phyloP scores from a whole-genome alignment of 1,140 invertebrate genomes.

The Bombus confusus region DNA sequence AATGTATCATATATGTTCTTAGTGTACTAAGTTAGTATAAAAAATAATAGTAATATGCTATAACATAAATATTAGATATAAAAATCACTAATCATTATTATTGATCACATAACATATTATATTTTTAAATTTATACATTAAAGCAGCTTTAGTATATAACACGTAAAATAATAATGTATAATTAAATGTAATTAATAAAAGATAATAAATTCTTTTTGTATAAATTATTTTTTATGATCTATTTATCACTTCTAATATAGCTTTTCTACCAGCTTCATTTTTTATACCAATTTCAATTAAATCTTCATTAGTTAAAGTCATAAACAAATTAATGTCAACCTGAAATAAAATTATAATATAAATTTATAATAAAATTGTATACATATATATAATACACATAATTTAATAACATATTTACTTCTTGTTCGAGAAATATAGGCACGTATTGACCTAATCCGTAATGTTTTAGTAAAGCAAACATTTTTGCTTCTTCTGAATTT shows the following conservation, averaged over 20 bases:
- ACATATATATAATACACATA: neutral
- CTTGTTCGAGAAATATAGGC: constrained; percentile 76
- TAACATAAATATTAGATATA: constrained; percentile 4
- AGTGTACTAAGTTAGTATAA: neutral
- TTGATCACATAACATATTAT: neutral
- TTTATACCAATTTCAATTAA: constrained; percentile 77
- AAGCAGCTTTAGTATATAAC: neutral
- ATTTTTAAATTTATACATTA: neutral
- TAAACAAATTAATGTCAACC: constrained; percentile 78
- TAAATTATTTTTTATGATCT: constrained; percentile 55
- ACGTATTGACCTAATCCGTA: constrained; percentile 71
- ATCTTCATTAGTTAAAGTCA: constrained; percentile 74
- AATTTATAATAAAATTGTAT: neutral
- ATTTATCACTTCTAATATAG: constrained; percentile 67
- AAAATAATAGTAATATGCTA: neutral
- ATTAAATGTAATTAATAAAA: constrained; percentile 10
- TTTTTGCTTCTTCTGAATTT: constrained; percentile 65
- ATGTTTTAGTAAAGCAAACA: constrained; percentile 69
- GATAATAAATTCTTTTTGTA: constrained; percentile 19
- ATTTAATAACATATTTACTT: constrained; percentile 66
- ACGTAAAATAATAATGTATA: neutral
- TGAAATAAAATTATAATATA: constrained; percentile 48
- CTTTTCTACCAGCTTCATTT: constrained; percentile 69
- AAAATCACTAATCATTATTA: neutral
- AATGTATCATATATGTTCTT: constrained; percentile 5